phyloP scores from a whole-genome alignment of 2,113 vertebrate genomes.

The Tragulus kanchil region DNA sequence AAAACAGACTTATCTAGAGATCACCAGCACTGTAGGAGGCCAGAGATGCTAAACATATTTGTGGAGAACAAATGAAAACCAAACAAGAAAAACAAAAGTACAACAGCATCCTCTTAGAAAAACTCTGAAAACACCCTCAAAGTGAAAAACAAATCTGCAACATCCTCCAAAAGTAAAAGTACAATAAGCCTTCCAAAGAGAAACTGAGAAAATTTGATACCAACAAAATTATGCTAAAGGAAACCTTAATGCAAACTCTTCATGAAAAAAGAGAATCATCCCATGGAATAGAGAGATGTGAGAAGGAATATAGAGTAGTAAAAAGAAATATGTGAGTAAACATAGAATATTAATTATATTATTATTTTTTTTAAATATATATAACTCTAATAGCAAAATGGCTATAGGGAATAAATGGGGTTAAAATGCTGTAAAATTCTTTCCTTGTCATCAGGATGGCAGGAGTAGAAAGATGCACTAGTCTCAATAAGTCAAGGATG shows the following conservation, averaged over 20 bases:
- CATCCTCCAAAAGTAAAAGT: not conserved
- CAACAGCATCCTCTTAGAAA: not conserved
- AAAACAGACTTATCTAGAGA: not conserved
- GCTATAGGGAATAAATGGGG: not conserved
- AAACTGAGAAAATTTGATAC: not conserved
- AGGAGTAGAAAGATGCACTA: not conserved
- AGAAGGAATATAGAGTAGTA: not conserved
- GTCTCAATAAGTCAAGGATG: not conserved
- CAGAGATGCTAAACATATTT: not conserved
- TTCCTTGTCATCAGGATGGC: not conserved
- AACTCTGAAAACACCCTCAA: not conserved
- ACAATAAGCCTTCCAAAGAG: not conserved
- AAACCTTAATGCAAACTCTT: not conserved
- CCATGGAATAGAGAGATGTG: not conserved
- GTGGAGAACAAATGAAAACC: not conserved
- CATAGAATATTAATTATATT: not conserved
- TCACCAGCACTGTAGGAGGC: not conserved
- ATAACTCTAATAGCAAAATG: not conserved
- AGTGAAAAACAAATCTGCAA: not conserved
- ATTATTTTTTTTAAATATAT: not conserved
- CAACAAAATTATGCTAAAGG: not conserved
- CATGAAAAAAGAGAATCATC: not conserved
- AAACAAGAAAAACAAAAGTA: not conserved
- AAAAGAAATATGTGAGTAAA: not conserved
- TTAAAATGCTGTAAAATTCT: not conserved